Base-by-base conservation (phyloP, 2,888 invertebrate species). In the Drosophila subsilvestris region DNA sequence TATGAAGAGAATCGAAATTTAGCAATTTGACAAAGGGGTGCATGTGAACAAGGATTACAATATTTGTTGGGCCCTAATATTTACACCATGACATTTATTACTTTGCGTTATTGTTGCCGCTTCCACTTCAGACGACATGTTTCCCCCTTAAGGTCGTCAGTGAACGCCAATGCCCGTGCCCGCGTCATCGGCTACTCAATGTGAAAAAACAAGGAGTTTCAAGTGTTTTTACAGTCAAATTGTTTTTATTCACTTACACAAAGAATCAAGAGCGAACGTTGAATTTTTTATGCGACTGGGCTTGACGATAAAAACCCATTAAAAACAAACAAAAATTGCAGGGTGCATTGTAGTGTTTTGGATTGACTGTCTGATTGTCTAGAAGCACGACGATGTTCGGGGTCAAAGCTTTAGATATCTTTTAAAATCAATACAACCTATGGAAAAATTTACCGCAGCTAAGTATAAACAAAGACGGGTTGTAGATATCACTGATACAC, bases 161-260 rank as follows among this genome's bases (percentile, higher is more conserved):
- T 18, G 51, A 32, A 62, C 43, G 22, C 9, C 32, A 18, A 57
- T 53, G 66, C 20, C 20, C 20, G 6, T 56, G 61, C 72, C 51
- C 63, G 59, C 54, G 58, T 57, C 62, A 54, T 55, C 54, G 50
- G 44, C 29, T 48, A 44, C 56, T 55, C 63, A 55, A 81, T 76
- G 78, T 65, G 75, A 86, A 80, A 54, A 83, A 76, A 83, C 73
- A 81, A 87, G 80, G 62, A 78, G 80, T 83, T 83, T 86, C 81
- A 75, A 86, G 86, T 81, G 78, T 79, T 84, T 88, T 86, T 74
- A 76, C 86, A 86, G 83, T 85, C 78, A 86, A 86, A 86, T 83
- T 83, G 88, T 87, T 86, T 86, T 86, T 86, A 80, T 86, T 86
- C 83, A 79, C 71, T 86, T 87, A 78, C 63, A 79, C 73, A 77